Conservation (phyloP, 2,888 invertebrate genomes). For the Cylindroiulus punctatus region DNA sequence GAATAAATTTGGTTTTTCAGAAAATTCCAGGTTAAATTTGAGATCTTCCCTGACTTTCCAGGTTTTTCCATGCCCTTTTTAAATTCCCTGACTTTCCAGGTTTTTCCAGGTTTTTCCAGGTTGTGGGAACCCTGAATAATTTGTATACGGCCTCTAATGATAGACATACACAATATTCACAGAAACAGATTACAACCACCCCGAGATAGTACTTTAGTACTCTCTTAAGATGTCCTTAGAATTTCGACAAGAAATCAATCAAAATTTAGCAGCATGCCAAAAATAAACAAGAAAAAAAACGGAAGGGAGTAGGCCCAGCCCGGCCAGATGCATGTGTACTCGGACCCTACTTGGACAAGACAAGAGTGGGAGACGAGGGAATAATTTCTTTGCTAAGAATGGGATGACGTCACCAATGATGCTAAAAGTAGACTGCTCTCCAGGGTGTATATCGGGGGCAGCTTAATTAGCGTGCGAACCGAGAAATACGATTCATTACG, state of each 20-base stretch:
- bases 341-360: neutral
- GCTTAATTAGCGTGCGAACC: neutral
- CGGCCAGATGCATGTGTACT: neutral
- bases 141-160: neutral
- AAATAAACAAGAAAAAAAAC: neutral
- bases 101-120: too few relatives aligned
- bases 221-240: constrained; percentile 14
- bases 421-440: neutral
- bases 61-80: too few relatives aligned
- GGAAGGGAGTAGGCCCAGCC: neutral
- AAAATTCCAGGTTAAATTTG: too few relatives aligned
- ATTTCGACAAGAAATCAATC: constrained; percentile 42
- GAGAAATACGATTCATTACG: neutral
- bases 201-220: neutral
- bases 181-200: neutral
- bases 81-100: too few relatives aligned
- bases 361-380: neutral
- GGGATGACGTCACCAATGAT: neutral
- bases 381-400: neutral
- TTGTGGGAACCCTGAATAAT: neutral
- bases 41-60: too few relatives aligned
- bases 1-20: too few relatives aligned
- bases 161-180: neutral
- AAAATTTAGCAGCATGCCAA: neutral
- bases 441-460: neutral